A percentile compares a stretch with the other conserved stretches of the same genome.
Conservation (phyloP, 1,140 invertebrate species). For the Heliconius nattereri region DNA sequence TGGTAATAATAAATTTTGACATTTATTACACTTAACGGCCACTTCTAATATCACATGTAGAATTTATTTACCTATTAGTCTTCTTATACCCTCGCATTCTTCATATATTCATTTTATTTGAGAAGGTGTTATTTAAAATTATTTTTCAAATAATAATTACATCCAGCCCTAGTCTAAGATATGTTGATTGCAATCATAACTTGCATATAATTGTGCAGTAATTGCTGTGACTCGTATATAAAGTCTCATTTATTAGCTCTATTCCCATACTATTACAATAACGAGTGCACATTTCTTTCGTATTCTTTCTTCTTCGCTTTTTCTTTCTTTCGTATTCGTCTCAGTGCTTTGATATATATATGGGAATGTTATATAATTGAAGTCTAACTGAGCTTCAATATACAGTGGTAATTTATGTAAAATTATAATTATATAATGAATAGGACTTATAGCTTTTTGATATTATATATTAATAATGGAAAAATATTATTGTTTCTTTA, state of each 20-base stretch:
- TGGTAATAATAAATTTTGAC: background rate
- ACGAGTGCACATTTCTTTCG: constrained; percentile 34
- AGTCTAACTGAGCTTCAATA: constrained; percentile 19
- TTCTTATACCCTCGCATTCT: background rate
- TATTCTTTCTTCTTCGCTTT: too few relatives aligned
- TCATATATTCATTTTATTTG: background rate
- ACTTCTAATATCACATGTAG: background rate
- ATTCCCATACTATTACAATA: constrained; percentile 33
- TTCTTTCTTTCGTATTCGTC: constrained; percentile 33
- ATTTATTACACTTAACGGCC: background rate
- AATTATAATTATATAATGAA: background rate
- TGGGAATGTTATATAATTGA: constrained; percentile 26
- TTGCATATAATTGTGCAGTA: constrained; percentile 37
- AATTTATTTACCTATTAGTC: background rate
- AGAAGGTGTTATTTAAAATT: background rate
- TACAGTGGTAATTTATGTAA: background rate
- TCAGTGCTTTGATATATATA: too few relatives aligned
- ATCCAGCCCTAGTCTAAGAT: background rate
- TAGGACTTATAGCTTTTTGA: background rate
- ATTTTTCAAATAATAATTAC: background rate
- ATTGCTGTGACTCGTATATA: constrained; percentile 28
- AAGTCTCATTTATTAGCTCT: constrained; percentile 31
- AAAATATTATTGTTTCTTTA: background rate
- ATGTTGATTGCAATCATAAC: constrained; percentile 33
- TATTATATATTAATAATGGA: background rate